These are phyloP conservation scores for Dolichotis patagonum DNA, from an alignment of 2,113 vertebrate species.

Conservation along the genomic window DNA sequence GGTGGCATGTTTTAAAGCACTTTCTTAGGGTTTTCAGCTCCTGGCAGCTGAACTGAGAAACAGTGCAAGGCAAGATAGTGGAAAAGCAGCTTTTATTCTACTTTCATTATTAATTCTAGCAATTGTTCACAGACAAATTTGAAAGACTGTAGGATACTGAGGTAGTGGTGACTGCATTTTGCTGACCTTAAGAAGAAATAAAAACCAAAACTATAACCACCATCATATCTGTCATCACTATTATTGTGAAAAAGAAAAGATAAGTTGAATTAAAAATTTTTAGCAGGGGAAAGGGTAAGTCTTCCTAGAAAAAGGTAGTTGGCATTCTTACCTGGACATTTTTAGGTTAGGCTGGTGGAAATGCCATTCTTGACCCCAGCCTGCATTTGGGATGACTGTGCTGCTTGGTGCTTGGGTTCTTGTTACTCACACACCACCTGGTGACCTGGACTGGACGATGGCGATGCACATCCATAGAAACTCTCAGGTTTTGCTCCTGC, in stretches of 20 bases:
- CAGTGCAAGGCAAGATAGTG: background rate
- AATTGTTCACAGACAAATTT: background rate
- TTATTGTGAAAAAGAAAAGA: background rate
- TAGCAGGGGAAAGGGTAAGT: background rate
- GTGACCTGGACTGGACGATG: background rate
- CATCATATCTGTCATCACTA: too few species aligned
- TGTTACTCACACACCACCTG: background rate
- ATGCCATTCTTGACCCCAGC: rapidly evolving
- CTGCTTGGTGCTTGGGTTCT: background rate
- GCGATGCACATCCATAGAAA: rapidly evolving
- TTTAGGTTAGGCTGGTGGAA: background rate
- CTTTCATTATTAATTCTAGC: background rate
- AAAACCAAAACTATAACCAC: background rate
- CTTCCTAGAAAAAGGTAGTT: background rate
- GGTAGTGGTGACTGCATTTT: background rate
- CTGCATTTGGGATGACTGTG: background rate
- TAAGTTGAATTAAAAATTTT: background rate
- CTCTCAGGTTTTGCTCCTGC: background rate
- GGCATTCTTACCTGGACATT: background rate
- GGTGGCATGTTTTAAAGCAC: background rate
- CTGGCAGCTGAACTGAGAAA: background rate
- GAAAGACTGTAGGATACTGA: background rate
- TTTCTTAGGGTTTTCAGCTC: background rate
- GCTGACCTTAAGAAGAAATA: background rate
- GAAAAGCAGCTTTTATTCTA: background rate